Percentiles rank a stretch among this genome's conserved stretches.
Conservation (phyloP, 2,113 vertebrate species). For the Serilophus lunatus region DNA sequence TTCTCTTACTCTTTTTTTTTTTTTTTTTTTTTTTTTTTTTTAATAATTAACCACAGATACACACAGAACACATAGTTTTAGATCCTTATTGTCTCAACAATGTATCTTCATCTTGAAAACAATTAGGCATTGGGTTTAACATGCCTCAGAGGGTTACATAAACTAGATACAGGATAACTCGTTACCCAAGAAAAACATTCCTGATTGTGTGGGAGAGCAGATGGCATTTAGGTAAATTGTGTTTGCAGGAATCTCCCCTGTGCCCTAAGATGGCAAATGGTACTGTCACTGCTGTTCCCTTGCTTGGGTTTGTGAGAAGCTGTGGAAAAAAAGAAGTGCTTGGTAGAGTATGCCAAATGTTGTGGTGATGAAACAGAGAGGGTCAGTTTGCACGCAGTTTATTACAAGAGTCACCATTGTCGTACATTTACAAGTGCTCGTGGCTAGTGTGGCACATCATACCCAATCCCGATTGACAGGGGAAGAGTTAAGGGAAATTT, state of each 20-base stretch:
- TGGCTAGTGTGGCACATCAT: background rate
- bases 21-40: background rate
- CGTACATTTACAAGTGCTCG: background rate
- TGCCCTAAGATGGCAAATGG: conserved; percentile 41
- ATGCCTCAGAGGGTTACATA: background rate
- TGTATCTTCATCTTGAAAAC: background rate
- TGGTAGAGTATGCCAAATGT: background rate
- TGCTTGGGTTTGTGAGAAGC: background rate
- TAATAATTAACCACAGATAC: background rate
- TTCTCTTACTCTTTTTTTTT: background rate
- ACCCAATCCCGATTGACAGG: background rate
- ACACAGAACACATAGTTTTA: background rate
- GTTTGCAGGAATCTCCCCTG: background rate
- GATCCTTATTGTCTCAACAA: background rate
- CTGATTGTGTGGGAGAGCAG: conserved; percentile 23
- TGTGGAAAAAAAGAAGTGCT: background rate
- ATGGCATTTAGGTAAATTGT: conserved; percentile 46
- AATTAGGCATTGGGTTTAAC: background rate
- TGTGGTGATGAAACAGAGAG: background rate
- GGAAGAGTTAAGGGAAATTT: background rate
- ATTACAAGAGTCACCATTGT: background rate
- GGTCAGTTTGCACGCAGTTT: background rate
- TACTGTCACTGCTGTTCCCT: background rate
- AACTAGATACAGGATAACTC: background rate
- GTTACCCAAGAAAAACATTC: conserved; percentile 13